Base-by-base conservation (phyloP, 2,113 vertebrate genomes). In the Porphyrio hochstetteri region DNA sequence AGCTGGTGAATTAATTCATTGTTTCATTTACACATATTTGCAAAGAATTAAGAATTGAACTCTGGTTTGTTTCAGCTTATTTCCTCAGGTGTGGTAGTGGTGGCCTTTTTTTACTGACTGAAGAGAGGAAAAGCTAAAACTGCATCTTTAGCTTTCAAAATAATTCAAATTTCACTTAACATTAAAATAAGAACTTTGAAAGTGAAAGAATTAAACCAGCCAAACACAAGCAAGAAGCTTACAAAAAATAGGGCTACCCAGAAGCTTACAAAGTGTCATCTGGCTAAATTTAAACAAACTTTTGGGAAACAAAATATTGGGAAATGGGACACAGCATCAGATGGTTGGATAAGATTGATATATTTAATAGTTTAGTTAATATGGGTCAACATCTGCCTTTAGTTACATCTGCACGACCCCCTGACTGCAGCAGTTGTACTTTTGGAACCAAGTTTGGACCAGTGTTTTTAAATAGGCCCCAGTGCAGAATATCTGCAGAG, bases 361-460 rank as follows among this genome's bases (percentile, higher is more conserved):
- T 74, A 85, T 86, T 94, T 96, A 93, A 96, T 95, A 94, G 93
- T 93, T 93, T 61, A 85, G 88, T 95, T 96, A 94, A 92, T 95
- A 87, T 91, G 86, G 86, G 92, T 96, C 93, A 96, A 86, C 92
- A 93, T 96, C 96, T 97, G 95, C 92, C 92, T 97, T 96, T 83
- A 90, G 90, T 96, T 97, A 93, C 77, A 93, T 94, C 88, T 93
- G 93, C 84, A 65, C 77, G 95, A 67, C 53, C 77, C 40, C 63
- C 81, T 79, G 59, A 94, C 86, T 96, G 92, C 69, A 91, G 44
- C 80, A 89, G 69, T 79, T 96, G 80, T 82, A 91, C 90, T 93
- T 88, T 86, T 86, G 88, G n/a, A 86, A 93, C 52, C 44, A 91
- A 92, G 86, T 92, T 94, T 92, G 88, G 92, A 84, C 91, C 77